Percentiles rank a stretch among this genome's conserved stretches.
phyloP scores from a whole-genome alignment of 2,888 invertebrate species.

The Ditula angustiorana region DNA sequence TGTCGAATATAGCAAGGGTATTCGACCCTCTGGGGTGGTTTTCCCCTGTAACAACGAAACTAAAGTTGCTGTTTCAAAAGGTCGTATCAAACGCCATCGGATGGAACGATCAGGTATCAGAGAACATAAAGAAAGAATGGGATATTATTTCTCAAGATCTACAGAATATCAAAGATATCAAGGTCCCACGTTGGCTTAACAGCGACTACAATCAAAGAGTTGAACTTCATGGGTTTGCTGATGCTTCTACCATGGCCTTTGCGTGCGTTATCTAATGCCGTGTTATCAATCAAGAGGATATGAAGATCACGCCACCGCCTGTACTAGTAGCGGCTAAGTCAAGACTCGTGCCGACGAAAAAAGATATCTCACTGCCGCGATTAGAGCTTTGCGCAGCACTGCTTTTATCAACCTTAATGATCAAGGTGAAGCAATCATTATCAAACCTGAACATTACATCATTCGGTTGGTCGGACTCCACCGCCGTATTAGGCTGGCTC shows the following conservation, averaged over 20 bases:
- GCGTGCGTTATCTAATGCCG: constrained; percentile 17
- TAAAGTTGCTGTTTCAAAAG: constrained; percentile 9
- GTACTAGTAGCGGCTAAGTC: neutral
- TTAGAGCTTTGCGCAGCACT: constrained; percentile 20
- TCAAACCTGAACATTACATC: neutral
- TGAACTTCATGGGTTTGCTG: constrained; percentile 24
- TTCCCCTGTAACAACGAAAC: constrained; percentile 1
- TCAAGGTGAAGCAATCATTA: constrained; percentile 6
- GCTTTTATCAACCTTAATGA: constrained; percentile 18
- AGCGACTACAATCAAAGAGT: neutral
- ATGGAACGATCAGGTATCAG: neutral
- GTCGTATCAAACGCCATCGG: constrained; percentile 1
- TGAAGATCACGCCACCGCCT: neutral
- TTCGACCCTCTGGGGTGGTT: constrained; percentile 36
- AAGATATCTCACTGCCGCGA: constrained; percentile 8
- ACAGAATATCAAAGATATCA: neutral
- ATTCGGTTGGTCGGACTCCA: constrained; percentile 19
- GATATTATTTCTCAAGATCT: neutral
- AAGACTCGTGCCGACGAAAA: neutral
- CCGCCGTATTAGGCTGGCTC: constrained; percentile 20
- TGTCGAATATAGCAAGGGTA: constrained; percentile 26
- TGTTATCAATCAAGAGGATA: neutral
- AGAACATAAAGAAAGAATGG: neutral
- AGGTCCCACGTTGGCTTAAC: neutral
- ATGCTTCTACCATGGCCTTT: constrained; percentile 13